phyloP scores from a whole-genome alignment of 92 coral and sea anemone species.

The Parazoanthus atlanticus region DNA sequence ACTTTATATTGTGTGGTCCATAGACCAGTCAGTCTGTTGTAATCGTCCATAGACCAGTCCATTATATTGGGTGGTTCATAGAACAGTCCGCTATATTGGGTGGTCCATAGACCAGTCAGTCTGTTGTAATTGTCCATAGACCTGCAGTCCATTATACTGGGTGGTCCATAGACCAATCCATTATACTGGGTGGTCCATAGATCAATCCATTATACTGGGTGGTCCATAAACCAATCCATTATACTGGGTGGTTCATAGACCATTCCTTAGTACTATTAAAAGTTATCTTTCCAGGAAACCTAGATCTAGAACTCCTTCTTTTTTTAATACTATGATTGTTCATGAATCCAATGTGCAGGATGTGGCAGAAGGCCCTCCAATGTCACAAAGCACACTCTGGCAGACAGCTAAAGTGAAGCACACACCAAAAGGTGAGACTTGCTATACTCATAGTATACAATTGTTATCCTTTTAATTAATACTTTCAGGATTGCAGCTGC shows the following conservation, averaged over 20 bases:
- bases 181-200: too few species aligned
- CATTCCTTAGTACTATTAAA: too few species aligned
- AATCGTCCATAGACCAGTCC: too few species aligned
- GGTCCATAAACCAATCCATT: background rate
- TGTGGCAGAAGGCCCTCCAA: slow-evolving; percentile 86
- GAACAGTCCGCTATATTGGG: too few species aligned
- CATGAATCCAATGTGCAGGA: slow-evolving; percentile 52
- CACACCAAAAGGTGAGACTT: slow-evolving; percentile 82
- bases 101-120: too few species aligned
- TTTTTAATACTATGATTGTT: background rate
- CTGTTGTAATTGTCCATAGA: too few species aligned
- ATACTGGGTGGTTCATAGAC: background rate
- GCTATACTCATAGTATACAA: background rate
- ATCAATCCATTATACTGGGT: background rate
- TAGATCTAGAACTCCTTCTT: background rate
- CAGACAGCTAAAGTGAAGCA: slow-evolving; percentile 93
- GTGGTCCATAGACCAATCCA: background rate
- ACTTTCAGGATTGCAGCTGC: too few species aligned
- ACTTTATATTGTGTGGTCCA: background rate
- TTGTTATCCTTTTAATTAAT: too few species aligned
- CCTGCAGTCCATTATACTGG: background rate
- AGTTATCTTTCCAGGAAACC: too few species aligned
- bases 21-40: too few species aligned
- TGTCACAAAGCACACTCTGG: slow-evolving; percentile 91
- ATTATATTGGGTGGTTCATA: too few species aligned